Percentiles rank a stretch among this genome's conserved stretches.
Conservation (phyloP, 2,113 vertebrate species). For the Amphilophus citrinellus region DNA sequence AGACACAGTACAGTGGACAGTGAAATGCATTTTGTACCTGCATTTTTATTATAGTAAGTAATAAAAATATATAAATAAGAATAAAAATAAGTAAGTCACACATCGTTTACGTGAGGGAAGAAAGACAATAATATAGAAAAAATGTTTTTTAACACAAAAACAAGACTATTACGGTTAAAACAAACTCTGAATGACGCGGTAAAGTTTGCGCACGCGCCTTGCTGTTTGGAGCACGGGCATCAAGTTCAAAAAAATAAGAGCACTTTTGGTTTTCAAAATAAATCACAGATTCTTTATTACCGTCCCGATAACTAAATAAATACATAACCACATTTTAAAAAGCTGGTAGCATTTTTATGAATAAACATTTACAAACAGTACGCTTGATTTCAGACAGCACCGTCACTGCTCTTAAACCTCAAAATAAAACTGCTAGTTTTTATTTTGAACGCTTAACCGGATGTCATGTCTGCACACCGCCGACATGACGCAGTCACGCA, state of each 20-base stretch:
- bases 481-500: fast-evolving
- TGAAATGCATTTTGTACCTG: too few relatives aligned
- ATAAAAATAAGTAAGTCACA: too few relatives aligned
- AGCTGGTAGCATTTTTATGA: neutral
- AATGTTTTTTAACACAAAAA: too few relatives aligned
- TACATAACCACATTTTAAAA: neutral
- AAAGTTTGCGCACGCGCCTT: constrained; percentile 6
- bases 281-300: neutral
- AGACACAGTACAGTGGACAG: too few relatives aligned
- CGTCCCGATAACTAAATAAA: neutral
- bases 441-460: constrained; percentile 44
- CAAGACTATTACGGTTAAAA: too few relatives aligned
- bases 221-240: neutral
- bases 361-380: neutral
- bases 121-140: too few relatives aligned
- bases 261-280: neutral
- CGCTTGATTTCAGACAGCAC: fast-evolving
- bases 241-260: neutral
- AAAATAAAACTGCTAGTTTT: neutral
- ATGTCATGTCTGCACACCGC: neutral
- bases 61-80: too few relatives aligned
- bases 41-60: too few relatives aligned
- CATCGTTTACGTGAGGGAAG: too few relatives aligned
- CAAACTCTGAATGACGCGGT: neutral
- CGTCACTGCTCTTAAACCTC: neutral